Conservation (phyloP, 2,113 vertebrate species). For the Podarcis cretensis region DNA sequence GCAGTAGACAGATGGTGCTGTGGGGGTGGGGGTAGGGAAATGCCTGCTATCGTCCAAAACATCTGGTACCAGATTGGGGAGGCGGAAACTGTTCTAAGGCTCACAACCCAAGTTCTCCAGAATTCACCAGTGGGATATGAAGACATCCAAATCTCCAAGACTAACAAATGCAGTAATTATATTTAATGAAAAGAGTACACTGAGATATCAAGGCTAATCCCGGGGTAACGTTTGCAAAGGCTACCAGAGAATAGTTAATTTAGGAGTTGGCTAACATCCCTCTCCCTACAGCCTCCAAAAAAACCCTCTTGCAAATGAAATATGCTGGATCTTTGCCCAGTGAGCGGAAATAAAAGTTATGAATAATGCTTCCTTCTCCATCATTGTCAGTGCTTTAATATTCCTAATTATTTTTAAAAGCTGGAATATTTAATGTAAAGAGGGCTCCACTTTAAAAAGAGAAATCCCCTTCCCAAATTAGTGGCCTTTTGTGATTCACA, state of each 20-base stretch:
- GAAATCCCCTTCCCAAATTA: slow-evolving; percentile 69
- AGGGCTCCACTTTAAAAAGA: slow-evolving; percentile 56
- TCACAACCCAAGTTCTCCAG: neutral
- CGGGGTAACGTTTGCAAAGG: slow-evolving; percentile 88
- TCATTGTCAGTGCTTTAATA: slow-evolving; percentile 93
- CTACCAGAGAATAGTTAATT: slow-evolving; percentile 97
- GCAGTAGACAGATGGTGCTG: no score
- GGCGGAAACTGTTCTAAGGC: neutral
- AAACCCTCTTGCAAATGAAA: slow-evolving; percentile 94
- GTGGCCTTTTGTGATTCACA: slow-evolving; percentile 71
- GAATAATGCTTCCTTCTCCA: slow-evolving; percentile 97
- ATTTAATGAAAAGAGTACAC: slow-evolving; percentile 75
- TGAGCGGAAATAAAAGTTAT: slow-evolving; percentile 93
- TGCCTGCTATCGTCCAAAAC: no score
- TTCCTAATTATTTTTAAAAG: slow-evolving; percentile 90
- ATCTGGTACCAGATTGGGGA: no score
- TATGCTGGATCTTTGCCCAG: slow-evolving; percentile 92
- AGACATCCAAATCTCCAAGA: slow-evolving; percentile 45
- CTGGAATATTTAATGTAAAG: slow-evolving; percentile 79
- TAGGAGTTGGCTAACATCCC: slow-evolving; percentile 93
- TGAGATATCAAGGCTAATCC: slow-evolving; percentile 78
- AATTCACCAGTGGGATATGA: neutral
- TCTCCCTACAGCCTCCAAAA: slow-evolving; percentile 86
- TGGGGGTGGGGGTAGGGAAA: no score
- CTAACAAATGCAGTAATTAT: slow-evolving; percentile 67